Conservation (phyloP, 2,797 vertebrate species). For the Dipus sagitta region DNA sequence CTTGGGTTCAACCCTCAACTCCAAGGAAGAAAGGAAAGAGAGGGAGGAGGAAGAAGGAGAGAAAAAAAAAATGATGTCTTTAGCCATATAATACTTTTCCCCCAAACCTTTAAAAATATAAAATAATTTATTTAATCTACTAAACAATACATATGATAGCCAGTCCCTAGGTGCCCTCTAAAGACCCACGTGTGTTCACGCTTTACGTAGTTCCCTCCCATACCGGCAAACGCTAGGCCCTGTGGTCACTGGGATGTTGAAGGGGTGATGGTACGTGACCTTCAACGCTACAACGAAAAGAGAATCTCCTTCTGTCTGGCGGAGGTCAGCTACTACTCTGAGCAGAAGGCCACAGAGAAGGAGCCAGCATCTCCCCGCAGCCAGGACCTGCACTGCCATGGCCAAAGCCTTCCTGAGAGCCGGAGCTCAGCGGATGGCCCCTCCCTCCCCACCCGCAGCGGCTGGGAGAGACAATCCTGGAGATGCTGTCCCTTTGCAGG, state of each 20-base stretch:
- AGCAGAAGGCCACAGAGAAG: too few species aligned
- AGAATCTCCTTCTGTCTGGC: too few species aligned
- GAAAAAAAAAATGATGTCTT: neutral
- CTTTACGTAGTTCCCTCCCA: neutral
- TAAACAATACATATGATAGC: neutral
- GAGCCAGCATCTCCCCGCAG: too few species aligned
- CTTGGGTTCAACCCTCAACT: neutral
- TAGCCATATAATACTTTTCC: neutral
- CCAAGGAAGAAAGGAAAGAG: neutral
- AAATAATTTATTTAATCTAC: neutral
- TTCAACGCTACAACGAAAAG: neutral
- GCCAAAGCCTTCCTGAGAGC: too few species aligned
- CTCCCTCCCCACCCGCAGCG: too few species aligned
- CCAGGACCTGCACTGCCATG: too few species aligned
- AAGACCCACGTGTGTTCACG: too few species aligned
- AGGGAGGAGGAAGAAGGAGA: neutral
- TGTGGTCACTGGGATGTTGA: neutral
- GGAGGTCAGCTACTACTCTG: too few species aligned
- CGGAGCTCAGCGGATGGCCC: too few species aligned
- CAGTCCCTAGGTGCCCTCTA: neutral
- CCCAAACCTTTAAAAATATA: neutral
- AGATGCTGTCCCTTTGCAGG: too few species aligned
- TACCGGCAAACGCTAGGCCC: fast-evolving
- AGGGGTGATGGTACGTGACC: neutral
- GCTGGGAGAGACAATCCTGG: too few species aligned